Conservation (phyloP, 2,797 vertebrate genomes). For the Emys orbicularis region DNA sequence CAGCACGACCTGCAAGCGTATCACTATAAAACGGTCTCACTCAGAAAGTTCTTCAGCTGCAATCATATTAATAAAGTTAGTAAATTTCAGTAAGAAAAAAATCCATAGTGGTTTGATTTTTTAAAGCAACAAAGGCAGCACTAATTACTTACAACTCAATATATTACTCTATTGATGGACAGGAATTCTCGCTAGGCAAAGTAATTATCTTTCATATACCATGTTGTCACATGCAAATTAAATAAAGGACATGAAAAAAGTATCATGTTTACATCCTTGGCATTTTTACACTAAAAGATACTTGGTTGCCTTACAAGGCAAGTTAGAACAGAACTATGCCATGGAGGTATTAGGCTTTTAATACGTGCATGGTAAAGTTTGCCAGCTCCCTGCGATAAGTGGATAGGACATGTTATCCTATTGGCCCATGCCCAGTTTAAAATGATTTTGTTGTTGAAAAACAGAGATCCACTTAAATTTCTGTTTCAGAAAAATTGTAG, state of each 20-base stretch:
- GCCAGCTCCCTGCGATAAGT: not conserved
- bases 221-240: slow-evolving; percentile 78
- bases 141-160: not conserved
- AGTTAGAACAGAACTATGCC: not conserved
- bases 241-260: slow-evolving; percentile 75
- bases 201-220: not conserved
- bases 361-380: not conserved
- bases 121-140: not conserved
- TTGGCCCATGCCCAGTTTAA: not conserved
- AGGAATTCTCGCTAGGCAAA: not conserved
- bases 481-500: not conserved
- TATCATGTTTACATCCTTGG: not conserved
- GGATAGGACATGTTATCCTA: not conserved
- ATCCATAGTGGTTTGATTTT: slow-evolving; percentile 57
- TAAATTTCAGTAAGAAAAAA: slow-evolving; percentile 68
- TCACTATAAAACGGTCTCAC: not conserved
- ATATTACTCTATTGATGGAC: not conserved
- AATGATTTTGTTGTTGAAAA: not conserved
- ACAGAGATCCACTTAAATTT: not conserved
- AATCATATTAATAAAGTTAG: slow-evolving; percentile 61
- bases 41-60: not conserved
- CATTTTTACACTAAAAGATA: not conserved
- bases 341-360: not conserved
- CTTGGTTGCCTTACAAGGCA: not conserved
- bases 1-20: not conserved